These are phyloP conservation scores for Diadophis punctatus DNA, from an alignment of 2,113 vertebrate species.

Conservation along the genomic window DNA sequence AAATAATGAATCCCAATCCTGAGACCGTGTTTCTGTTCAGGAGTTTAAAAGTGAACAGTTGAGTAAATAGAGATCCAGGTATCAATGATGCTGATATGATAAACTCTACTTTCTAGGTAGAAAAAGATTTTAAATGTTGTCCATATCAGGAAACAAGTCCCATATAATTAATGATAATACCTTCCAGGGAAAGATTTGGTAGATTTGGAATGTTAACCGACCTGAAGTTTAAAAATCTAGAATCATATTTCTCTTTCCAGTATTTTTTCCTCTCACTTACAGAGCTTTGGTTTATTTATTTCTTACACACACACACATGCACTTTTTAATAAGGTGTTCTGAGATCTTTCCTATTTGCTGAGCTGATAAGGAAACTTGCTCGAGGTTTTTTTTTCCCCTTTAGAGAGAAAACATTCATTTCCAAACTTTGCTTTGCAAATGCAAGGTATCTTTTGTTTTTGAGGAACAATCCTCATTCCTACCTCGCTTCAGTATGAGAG, in stretches of 20 bases:
- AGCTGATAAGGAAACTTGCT: not conserved
- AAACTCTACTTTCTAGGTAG: constrained; percentile 3
- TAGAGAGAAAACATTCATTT: not conserved
- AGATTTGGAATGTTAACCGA: not conserved
- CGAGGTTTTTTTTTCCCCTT: not conserved
- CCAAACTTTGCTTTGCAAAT: not conserved
- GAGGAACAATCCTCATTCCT: not conserved
- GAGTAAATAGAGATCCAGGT: constrained; percentile 51
- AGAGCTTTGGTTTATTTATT: not conserved
- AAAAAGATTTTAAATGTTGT: not conserved
- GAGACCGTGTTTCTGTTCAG: constrained; percentile 21
- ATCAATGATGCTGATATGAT: constrained; percentile 10
- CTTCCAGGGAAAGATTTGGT: not conserved
- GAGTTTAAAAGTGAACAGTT: not conserved
- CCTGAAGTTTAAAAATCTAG: constrained; percentile 9
- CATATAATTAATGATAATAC: not conserved
- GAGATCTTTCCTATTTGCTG: not conserved
- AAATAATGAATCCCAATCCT: constrained; percentile 64
- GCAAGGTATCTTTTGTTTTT: not conserved
- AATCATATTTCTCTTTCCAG: not conserved
- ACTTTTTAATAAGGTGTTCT: not conserved
- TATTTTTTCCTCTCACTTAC: not conserved
- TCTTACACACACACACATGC: not conserved
- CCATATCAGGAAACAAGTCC: not conserved
- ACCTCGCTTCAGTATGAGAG: not conserved